These are phyloP conservation scores for Arothron firmamentum DNA, from an alignment of 2,113 vertebrate genomes.

Conservation along the genomic window DNA sequence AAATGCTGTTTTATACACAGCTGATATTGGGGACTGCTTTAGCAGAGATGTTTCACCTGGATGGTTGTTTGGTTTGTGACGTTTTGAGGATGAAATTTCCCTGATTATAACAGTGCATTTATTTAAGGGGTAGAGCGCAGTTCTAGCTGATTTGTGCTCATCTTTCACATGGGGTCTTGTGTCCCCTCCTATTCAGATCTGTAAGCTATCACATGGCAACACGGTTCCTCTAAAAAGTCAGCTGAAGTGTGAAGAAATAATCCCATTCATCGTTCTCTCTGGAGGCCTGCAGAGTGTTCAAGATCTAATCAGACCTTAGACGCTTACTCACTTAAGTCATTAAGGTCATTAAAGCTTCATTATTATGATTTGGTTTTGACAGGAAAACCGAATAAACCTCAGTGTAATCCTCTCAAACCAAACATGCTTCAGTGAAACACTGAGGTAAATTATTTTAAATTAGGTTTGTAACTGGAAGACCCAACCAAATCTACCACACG, in stretches of 20 bases:
- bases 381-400: slow-evolving; percentile 53
- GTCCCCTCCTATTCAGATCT: not conserved
- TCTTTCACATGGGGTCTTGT: not conserved
- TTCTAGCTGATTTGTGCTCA: slow-evolving; percentile 16
- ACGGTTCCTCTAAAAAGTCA: slow-evolving; percentile 1
- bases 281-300: slow-evolving; percentile 31
- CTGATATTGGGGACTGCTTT: no score
- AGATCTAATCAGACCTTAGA: slow-evolving; percentile 48
- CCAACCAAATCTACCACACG: not conserved
- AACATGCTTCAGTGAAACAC: slow-evolving; percentile 18
- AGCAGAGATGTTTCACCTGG: no score
- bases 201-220: not conserved
- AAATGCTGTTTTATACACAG: no score
- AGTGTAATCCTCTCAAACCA: slow-evolving; percentile 44
- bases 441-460: slow-evolving; percentile 54
- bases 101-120: slow-evolving; percentile 27
- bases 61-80: no score
- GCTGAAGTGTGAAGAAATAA: slow-evolving; percentile 28
- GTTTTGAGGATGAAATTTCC: not conserved
- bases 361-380: slow-evolving; percentile 65
- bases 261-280: slow-evolving; percentile 40
- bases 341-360: slow-evolving; percentile 62
- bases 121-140: slow-evolving; percentile 13
- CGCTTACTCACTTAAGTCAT: slow-evolving; percentile 59
- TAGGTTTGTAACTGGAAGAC: slow-evolving; percentile 2